Evolutionary conservation across 2,113 vertebrate genomes (phyloP), one percentile per base, ranked within the genome.

Genomic region (Sinocyclocheilus rhinocerous): DNA sequence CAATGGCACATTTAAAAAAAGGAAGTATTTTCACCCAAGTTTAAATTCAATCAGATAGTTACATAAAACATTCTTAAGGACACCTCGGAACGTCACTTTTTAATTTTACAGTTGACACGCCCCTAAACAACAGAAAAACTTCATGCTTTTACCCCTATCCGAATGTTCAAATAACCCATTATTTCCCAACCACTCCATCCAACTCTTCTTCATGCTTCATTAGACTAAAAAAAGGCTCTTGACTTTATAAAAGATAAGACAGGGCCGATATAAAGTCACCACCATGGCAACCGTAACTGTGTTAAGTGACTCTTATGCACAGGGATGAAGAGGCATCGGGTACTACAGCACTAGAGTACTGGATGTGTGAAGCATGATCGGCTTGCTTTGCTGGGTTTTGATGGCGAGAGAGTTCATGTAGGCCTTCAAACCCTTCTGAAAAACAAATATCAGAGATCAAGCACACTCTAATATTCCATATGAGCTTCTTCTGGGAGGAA

Each of bases 11-110:
- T 36, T 42, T 48, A 22, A 50, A 20, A 22, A 18, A 5, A 20
- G 18, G 1, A 33, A 33, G 29, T 33, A 33, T 72, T 22, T 36
- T 16, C 36, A 50, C 33, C 22, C 13, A 50, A 75, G 22, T n/a
- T n/a, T 33, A 22, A 24, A 70, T 78, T 59, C 67, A 85, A 78
- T 88, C 61, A 57, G 72, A 85, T 76, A 79, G 33, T 73, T 20
- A 5, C 45, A 76, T 73, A 77, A 80, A 69, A 59, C 45, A 48
- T 6, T 33, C 50, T 80, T 2, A 79, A 83, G 57, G 24, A 42
- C 26, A 63, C 24, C 7, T 42, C 42, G 1, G 79, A 78, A 61
- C 15, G 15, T 63, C 57, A 73, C 22, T 57, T 29, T 39, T 69
- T 33, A 65, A 65, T 79, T 84, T 75, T 67, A 39, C 29, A 33